Conservation (phyloP, 2,797 vertebrate genomes). For the Emys orbicularis region DNA sequence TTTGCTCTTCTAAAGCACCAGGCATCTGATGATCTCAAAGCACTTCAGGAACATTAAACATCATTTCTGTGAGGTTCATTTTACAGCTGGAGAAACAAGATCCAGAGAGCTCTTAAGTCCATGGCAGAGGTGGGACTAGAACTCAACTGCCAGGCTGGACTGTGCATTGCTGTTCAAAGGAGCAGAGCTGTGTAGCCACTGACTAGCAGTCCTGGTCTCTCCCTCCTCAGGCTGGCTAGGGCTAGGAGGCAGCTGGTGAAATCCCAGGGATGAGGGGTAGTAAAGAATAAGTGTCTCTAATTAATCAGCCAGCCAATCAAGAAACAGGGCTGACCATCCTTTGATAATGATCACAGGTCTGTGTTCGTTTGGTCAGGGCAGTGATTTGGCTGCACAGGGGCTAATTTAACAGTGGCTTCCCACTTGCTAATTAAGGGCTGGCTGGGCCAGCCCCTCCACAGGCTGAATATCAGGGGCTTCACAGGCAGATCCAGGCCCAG, state of each 20-base stretch:
- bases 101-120: background rate
- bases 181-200: background rate
- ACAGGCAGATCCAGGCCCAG: background rate
- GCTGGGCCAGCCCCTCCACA: fast-evolving
- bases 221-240: background rate
- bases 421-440: background rate
- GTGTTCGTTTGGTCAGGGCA: fast-evolving
- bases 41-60: background rate
- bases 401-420: too few relatives aligned
- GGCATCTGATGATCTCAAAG: background rate
- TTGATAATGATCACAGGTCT: fast-evolving
- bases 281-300: background rate
- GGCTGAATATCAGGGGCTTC: background rate
- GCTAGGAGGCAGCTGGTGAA: background rate
- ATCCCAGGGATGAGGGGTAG: fast-evolving
- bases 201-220: background rate
- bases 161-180: background rate
- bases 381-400: too few relatives aligned
- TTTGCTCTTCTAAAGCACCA: background rate
- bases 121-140: background rate
- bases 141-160: background rate
- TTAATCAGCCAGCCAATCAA: fast-evolving
- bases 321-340: background rate
- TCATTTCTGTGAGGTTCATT: background rate
- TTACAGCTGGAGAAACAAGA: background rate